Evolutionary conservation across 1,140 invertebrate species (phyloP).

Genomic region (Drosophila busckii): DNA sequence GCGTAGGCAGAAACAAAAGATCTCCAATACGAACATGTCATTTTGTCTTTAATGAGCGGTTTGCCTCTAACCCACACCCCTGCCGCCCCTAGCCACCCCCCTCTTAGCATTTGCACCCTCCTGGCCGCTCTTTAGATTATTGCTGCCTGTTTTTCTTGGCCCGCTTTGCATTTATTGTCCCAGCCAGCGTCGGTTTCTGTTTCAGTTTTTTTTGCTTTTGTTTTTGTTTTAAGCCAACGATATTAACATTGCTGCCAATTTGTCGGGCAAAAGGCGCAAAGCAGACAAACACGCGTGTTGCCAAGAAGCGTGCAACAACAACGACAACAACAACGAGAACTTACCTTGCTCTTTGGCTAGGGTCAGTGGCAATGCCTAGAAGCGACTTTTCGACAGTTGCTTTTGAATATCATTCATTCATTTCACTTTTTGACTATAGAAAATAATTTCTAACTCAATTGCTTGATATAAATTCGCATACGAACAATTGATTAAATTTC

Average conservation of each 20-base stretch:
- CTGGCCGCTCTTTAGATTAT: constrained; percentile 5
- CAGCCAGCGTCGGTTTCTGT: constrained; percentile 53
- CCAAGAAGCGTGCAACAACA: constrained; percentile 21
- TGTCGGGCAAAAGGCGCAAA: constrained; percentile 54
- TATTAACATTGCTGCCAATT: constrained; percentile 60
- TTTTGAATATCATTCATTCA: no score
- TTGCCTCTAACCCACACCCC: constrained; percentile 28
- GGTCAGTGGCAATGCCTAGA: background rate
- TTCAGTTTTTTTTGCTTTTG: no score
- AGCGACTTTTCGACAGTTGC: no score
- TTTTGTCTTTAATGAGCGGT: constrained; percentile 70
- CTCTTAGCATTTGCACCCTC: no score
- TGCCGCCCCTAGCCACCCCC: no score
- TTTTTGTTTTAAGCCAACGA: constrained; percentile 66
- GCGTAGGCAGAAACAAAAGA: background rate
- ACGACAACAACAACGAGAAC: no score
- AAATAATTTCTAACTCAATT: no score
- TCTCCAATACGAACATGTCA: constrained; percentile 43
- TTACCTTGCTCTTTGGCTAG: no score
- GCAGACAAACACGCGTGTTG: constrained; percentile 28
- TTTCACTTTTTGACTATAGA: no score
- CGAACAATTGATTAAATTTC: no score
- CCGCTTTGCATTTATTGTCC: constrained; percentile 45
- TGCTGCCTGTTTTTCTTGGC: constrained; percentile 14
- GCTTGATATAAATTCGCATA: no score